phyloP scores from a whole-genome alignment of 2,113 vertebrate genomes.

The Oryzias celebensis region DNA sequence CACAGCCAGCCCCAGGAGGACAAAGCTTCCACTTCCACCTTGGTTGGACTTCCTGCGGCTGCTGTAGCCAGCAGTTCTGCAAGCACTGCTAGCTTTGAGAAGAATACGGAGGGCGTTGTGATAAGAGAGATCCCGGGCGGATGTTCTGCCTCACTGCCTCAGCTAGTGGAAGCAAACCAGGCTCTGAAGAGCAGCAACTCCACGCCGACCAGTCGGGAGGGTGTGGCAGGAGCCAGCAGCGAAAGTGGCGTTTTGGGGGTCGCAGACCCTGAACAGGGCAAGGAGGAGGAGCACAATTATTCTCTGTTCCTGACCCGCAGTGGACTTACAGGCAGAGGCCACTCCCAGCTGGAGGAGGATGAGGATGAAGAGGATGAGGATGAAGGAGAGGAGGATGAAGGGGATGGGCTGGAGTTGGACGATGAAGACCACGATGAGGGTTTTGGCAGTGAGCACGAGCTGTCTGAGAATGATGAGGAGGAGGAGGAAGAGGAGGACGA shows the following conservation, averaged over 20 bases:
- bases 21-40: conserved; percentile 65
- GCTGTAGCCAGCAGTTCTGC: conserved; percentile 52
- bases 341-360: conserved; percentile 68
- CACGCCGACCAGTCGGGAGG: conserved; percentile 73
- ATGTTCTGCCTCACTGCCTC: conserved; percentile 59
- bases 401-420: conserved; percentile 85
- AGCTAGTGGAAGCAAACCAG: conserved; percentile 66
- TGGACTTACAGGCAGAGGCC: conserved; percentile 75
- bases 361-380: conserved; percentile 84
- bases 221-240: conserved; percentile 1
- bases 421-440: conserved; percentile 98
- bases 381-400: conserved; percentile 84
- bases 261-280: conserved; percentile 88
- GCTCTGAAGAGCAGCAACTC: conserved; percentile 52
- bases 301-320: conserved; percentile 90
- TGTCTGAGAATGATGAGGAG: conserved; percentile 89
- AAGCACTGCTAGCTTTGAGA: conserved; percentile 62
- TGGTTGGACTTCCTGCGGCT: conserved; percentile 26
- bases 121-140: conserved; percentile 46
- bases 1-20: conserved; percentile 63
- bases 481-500: conserved; percentile 84
- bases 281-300: conserved; percentile 99
- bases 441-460: conserved; percentile 95
- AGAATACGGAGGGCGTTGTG: conserved; percentile 68
- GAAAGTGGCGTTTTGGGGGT: conserved; percentile 16